Conservation (phyloP, 2,797 vertebrate species). For the Potorous gilbertii region DNA sequence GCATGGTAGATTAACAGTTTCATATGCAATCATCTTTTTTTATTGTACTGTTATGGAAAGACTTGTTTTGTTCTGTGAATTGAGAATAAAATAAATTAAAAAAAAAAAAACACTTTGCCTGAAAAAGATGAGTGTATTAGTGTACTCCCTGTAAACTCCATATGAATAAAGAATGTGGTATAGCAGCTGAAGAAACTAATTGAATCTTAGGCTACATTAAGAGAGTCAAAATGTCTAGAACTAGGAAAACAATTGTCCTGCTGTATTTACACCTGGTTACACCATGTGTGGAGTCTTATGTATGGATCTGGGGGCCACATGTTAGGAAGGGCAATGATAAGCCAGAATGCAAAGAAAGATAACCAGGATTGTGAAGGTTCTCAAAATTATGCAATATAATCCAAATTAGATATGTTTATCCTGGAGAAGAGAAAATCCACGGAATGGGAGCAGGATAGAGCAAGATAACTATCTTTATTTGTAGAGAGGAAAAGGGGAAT, state of each 20-base stretch:
- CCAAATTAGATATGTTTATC: not conserved
- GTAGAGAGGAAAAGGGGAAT: not conserved
- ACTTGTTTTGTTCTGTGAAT: too few relatives aligned
- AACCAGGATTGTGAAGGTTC: not conserved
- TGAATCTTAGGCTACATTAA: not conserved
- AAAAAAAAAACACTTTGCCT: not conserved
- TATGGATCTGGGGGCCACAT: not conserved
- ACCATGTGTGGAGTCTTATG: not conserved
- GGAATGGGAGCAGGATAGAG: not conserved
- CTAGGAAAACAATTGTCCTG: not conserved
- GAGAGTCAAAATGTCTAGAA: not conserved
- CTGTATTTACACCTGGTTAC: not conserved
- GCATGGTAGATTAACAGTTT: too few relatives aligned
- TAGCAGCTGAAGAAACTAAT: not conserved
- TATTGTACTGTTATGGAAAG: too few relatives aligned
- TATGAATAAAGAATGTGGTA: not conserved
- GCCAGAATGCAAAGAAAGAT: not conserved
- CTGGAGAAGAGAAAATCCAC: not conserved
- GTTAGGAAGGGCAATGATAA: not conserved
- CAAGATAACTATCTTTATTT: not conserved
- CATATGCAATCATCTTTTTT: too few relatives aligned
- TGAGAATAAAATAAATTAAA: too few relatives aligned
- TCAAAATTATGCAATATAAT: not conserved
- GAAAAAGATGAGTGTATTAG: not conserved
- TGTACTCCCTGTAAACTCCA: not conserved